Percentiles rank a stretch among this genome's conserved stretches.
Evolutionary conservation across 2,888 invertebrate genomes (phyloP).

Genomic region (Zaprionus lineosus): DNA sequence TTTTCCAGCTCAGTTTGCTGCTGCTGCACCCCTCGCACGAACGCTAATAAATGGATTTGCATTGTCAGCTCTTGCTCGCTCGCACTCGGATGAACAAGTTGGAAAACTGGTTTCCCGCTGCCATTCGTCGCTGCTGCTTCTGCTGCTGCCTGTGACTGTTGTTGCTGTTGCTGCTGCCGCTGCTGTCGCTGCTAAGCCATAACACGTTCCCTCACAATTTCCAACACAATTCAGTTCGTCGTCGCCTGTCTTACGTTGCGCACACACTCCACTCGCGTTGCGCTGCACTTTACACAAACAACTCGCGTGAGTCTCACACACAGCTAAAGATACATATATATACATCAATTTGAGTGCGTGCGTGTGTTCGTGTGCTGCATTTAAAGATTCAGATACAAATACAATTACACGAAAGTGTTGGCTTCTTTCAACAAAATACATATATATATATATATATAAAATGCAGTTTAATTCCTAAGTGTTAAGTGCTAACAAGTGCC

Average conservation of each 20-base stretch:
- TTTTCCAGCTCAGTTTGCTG: conserved; percentile 46
- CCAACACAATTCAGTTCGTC: conserved; percentile 82
- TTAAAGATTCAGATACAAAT: conserved; percentile 24
- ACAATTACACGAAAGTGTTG: conserved; percentile 27
- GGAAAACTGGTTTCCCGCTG: conserved; percentile 75
- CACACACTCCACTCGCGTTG: conserved; percentile 78
- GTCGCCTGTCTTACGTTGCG: conserved; percentile 83
- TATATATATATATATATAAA: too few relatives aligned
- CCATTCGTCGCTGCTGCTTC: conserved; percentile 56
- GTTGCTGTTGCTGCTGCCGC: conserved; percentile 11
- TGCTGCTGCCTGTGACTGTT: conserved; percentile 6
- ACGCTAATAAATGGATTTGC: not conserved
- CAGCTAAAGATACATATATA: conserved; percentile 27
- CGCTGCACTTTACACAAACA: conserved; percentile 37
- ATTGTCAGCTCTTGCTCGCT: conserved; percentile 26
- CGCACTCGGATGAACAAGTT: conserved; percentile 28
- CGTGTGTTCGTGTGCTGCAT: conserved; percentile 12
- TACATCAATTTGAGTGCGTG: conserved; percentile 25
- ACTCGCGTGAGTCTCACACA: conserved; percentile 27
- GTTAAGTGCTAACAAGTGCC: conserved; percentile 65
- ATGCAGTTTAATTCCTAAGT: conserved; percentile 57
- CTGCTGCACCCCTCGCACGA: conserved; percentile 47
- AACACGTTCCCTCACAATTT: conserved; percentile 70
- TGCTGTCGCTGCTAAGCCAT: conserved; percentile 59
- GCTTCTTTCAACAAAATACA: conserved; percentile 23